Base-by-base conservation (phyloP, 64 coral and sea anemone genomes). In the Catalaphyllia jardinei region DNA sequence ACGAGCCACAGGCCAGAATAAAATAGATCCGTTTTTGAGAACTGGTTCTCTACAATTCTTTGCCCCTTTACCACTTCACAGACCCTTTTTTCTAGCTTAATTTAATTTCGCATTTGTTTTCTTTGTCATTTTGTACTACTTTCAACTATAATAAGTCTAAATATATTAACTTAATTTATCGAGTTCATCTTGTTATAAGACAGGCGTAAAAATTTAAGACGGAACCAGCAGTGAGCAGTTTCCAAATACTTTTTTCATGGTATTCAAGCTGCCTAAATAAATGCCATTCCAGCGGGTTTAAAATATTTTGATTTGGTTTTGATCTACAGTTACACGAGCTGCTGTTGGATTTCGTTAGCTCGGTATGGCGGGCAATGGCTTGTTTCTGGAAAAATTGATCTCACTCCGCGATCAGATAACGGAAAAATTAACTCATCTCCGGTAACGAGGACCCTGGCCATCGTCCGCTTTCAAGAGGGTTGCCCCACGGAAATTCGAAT, bases 391-490 rank as follows among this genome's bases (percentile, higher is more conserved):
- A 64, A 76, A 12, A 62, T 93, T 3, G 80, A 88, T 30, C 72
- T 93, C 8, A 88, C 85, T 49, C 49, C 52, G 52, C 85, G 91
- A 28, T 62, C 86, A 0, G 91, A 93, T 61, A 93, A 54, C 0
- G 91, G 91, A 9, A 73, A 1, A 57, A 93, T 93, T n/a, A 94
- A 94, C 77, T 88, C 84, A 0, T 91, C 93, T 25, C 93, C 93
- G 74, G 42, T 88, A 28, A 91, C 93, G 6, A 80, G 20, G 49
- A 86, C 35, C 52, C 89, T 88, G 10, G 88, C 89, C 17, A 94
- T 90, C 15, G 60, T 91, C 25, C 84, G 89, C 18, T 62, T 90
- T 62, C 74, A 87, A 19, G 10, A 82, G 74, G 88, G 83, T 27
- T 90, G 82, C 61, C 64, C 62, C 28, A 71, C 83, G 57, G 91